Evolutionary conservation across 2,113 vertebrate genomes (phyloP).

Genomic region (Struthidea cinerea): DNA sequence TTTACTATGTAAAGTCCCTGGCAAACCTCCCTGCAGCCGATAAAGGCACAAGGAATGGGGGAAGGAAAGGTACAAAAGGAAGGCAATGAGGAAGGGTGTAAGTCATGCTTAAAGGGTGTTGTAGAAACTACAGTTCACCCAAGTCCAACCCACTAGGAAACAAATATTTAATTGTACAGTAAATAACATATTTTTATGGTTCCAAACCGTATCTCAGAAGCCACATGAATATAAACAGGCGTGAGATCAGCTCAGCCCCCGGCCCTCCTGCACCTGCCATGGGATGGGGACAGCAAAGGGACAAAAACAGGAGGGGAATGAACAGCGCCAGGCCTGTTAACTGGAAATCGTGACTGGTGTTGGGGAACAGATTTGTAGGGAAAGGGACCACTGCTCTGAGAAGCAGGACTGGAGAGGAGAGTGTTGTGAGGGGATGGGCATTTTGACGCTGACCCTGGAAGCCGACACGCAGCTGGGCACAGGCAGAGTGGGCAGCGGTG

Average conservation of each 20-base stretch:
- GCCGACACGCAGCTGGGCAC: background rate
- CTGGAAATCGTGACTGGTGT: background rate
- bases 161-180: conserved; percentile 19
- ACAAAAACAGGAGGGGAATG: background rate
- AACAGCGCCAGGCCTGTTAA: background rate
- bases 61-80: background rate
- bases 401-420: background rate
- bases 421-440: accelerated
- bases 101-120: background rate
- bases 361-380: background rate
- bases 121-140: background rate
- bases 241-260: background rate
- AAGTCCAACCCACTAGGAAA: background rate
- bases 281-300: background rate
- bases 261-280: accelerated
- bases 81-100: background rate
- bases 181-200: background rate
- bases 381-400: background rate
- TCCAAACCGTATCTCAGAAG: background rate
- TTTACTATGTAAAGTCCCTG: background rate
- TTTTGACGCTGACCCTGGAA: accelerated
- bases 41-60: background rate
- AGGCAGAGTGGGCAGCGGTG: background rate
- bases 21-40: background rate
- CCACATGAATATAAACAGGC: background rate